Conservation (phyloP, 2,113 vertebrate genomes). For the Petromus typicus region DNA sequence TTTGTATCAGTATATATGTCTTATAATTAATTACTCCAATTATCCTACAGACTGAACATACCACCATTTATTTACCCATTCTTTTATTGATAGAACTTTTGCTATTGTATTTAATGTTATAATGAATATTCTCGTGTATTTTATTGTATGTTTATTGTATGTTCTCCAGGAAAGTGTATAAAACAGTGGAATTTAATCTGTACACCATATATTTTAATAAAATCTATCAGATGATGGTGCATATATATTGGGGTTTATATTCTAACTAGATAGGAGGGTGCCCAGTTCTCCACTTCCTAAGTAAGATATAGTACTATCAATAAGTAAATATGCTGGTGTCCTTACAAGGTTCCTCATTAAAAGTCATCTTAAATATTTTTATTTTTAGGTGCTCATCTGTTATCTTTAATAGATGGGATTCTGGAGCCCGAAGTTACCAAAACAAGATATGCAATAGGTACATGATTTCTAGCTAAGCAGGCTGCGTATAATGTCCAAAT, state of each 20-base stretch:
- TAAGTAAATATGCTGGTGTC: background rate
- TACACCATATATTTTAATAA: background rate
- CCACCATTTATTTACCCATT: background rate
- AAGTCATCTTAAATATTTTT: slow-evolving; percentile 4
- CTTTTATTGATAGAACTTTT: background rate
- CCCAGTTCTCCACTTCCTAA: background rate
- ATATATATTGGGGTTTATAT: background rate
- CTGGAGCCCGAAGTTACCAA: background rate
- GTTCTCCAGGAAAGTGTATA: background rate
- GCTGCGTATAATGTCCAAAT: background rate
- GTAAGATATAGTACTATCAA: background rate
- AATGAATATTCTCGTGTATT: background rate
- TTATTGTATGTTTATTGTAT: background rate
- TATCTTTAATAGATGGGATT: background rate
- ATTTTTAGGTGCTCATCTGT: background rate
- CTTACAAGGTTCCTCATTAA: slow-evolving; percentile 26
- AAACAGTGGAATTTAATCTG: slow-evolving; percentile 9
- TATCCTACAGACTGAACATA: background rate
- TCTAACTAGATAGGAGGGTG: background rate
- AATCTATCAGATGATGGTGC: background rate
- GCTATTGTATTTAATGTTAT: background rate
- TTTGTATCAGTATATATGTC: background rate
- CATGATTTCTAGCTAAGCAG: background rate
- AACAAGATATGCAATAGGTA: background rate
- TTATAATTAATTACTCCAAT: background rate